phyloP scores from a whole-genome alignment of 2,797 vertebrate species.

The Myotis pilosus region DNA sequence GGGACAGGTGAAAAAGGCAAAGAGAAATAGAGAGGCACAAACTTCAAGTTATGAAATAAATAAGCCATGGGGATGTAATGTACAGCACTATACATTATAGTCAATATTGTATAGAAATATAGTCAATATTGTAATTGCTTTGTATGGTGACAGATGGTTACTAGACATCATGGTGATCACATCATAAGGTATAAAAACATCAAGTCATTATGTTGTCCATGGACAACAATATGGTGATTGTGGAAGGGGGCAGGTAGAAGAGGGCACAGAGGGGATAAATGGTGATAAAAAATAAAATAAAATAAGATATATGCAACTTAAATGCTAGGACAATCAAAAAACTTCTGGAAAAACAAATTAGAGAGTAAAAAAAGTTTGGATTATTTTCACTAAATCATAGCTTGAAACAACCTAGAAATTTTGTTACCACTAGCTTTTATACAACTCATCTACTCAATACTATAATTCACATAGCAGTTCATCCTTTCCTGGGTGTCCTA shows the following conservation, averaged over 20 bases:
- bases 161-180: neutral
- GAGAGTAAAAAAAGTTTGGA: neutral
- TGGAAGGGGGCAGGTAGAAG: neutral
- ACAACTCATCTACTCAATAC: neutral
- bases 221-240: neutral
- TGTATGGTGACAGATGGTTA: neutral
- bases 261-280: neutral
- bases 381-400: neutral
- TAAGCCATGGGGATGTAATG: neutral
- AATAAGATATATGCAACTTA: neutral
- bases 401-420: neutral
- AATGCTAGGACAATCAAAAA: neutral
- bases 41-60: neutral
- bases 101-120: neutral
- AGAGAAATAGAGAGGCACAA: neutral
- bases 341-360: neutral
- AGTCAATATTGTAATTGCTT: neutral
- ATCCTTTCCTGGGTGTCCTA: neutral
- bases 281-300: neutral
- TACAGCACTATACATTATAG: neutral
- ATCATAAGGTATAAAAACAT: neutral
- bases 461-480: rapidly evolving
- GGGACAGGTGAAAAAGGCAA: neutral
- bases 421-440: neutral
- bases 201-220: no score